phyloP scores from a whole-genome alignment of 2,113 vertebrate genomes.

The Leptobrachium leishanense region DNA sequence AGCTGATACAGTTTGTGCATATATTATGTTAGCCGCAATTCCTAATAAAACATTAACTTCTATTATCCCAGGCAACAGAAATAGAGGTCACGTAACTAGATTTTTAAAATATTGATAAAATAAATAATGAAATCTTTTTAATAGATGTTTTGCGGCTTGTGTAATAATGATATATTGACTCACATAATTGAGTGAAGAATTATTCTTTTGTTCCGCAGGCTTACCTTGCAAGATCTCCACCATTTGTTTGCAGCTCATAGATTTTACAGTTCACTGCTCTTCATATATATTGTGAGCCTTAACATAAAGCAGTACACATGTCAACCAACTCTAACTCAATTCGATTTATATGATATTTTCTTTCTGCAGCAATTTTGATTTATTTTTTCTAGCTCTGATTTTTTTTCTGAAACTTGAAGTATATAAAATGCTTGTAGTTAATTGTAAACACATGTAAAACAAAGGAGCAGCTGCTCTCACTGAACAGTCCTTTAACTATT shows the following conservation, averaged over 20 bases:
- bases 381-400: constrained; percentile 32
- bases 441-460: constrained; percentile 47
- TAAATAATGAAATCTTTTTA: not conserved
- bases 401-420: constrained; percentile 33
- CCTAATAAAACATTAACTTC: too few species aligned
- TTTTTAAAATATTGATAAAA: too few species aligned
- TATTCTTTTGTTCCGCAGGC: not conserved
- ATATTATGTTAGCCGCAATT: too few species aligned
- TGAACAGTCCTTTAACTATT: constrained; percentile 47
- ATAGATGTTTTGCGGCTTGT: not conserved
- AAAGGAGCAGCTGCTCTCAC: constrained; percentile 41
- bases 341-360: not conserved
- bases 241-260: not conserved
- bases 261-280: not conserved
- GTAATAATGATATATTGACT: not conserved
- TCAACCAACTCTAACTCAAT: not conserved
- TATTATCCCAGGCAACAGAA: too few species aligned
- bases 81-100: too few species aligned
- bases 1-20: too few species aligned
- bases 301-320: not conserved
- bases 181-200: not conserved
- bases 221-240: not conserved
- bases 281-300: not conserved
- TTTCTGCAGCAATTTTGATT: constrained; percentile 1
- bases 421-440: constrained; percentile 18